phyloP scores from a whole-genome alignment of 2,797 vertebrate species.

The Eulemur mongoz region DNA sequence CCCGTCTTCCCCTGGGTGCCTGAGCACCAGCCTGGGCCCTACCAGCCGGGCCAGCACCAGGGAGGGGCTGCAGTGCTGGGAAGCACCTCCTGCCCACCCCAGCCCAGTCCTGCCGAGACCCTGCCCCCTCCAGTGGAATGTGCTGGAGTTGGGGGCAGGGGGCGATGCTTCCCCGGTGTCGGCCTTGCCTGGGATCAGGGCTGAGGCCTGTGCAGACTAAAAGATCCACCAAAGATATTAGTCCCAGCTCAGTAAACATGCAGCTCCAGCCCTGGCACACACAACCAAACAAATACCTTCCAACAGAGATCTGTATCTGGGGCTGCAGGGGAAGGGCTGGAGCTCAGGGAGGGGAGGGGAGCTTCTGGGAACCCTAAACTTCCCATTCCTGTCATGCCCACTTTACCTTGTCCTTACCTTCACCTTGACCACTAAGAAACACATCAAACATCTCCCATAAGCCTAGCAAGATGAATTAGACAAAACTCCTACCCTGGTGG shows the following conservation, averaged over 20 bases:
- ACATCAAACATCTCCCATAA: neutral
- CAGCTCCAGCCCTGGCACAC: no score
- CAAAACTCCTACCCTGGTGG: no score
- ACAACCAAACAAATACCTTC: neutral
- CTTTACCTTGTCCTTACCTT: neutral
- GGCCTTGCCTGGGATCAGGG: neutral
- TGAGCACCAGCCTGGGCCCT: neutral
- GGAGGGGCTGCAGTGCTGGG: neutral
- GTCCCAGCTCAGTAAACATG: neutral
- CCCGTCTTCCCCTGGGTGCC: neutral
- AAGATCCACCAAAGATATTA: neutral
- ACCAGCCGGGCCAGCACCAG: neutral
- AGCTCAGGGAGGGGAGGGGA: neutral
- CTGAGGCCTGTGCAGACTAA: neutral
- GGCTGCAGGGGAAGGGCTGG: neutral
- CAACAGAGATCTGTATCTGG: neutral
- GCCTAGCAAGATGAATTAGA: neutral
- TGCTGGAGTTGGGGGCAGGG: no score
- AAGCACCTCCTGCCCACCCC: neutral
- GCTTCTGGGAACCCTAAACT: neutral
- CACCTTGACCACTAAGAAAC: neutral
- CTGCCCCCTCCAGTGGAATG: neutral
- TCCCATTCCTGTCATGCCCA: neutral
- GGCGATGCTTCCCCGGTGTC: neutral
- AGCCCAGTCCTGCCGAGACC: neutral